Base-by-base conservation (phyloP, 2,113 vertebrate species). In the Epinephelus moara region DNA sequence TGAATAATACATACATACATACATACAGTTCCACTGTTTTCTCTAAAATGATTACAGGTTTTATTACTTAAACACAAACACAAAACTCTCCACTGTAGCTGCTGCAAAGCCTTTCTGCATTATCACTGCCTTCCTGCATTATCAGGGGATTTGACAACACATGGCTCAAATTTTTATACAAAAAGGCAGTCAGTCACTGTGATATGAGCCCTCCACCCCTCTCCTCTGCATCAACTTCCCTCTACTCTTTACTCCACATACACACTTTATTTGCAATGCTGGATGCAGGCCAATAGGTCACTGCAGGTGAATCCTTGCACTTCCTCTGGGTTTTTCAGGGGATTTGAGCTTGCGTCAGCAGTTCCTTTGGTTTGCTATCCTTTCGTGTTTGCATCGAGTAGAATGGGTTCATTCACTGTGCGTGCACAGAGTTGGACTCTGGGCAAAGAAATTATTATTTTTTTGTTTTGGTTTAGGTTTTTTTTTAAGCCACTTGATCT, bases 301-400 rank as follows among this genome's bases (percentile, higher is more conserved):
- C 68, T 78, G 82, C 88, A 90, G 91, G 91, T 90, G 88, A 88
- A 80, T 83, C 70, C 57, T 1, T 30, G 62, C 70, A 23, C 59
- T 66, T 85, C 81, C 71, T 77, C 21, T 2, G 30, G 62, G 27
- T 10, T 13, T 81, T 85, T 72, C n/a, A 42, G 68, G 47, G 75
- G 49, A 75, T 69, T 81, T 75, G 25, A 59, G 64, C 19, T 83
- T 53, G 40, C 49, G 33, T 89, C 86, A 90, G 82, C 75, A 64
- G 73, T 64, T 73, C 0, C 19, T 1, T 74, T 57, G 19, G 69
- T 63, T 57, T 45, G 15, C 61, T 78, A 15, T 73, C 52, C 59
- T 52, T 60, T 33, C 0, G 9, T 42, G 57, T 71, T 70, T 86
- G 61, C 45, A 52, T 53, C 17, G n/a, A 72, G 76, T 47, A 33